Percentiles rank a stretch among this genome's conserved stretches.
These are phyloP conservation scores for Halcyon leucocephala DNA, from an alignment of 2,797 vertebrate genomes.

Conservation along the genomic window DNA sequence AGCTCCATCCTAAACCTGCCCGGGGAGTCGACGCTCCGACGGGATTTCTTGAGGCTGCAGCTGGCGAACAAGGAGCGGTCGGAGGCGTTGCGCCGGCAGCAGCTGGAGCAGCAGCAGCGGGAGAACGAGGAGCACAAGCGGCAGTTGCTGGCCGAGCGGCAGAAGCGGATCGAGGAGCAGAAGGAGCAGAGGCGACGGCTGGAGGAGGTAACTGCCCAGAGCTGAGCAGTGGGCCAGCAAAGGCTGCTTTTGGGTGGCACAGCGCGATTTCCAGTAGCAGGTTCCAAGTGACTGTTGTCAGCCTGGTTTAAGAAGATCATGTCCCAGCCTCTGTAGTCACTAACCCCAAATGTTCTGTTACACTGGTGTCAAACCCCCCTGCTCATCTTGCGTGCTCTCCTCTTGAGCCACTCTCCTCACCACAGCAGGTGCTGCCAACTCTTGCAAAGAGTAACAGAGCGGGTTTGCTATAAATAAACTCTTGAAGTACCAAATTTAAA, in stretches of 20 bases:
- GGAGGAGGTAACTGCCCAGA: slow-evolving; percentile 87
- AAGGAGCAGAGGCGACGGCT: slow-evolving; percentile 94
- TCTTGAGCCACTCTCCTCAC: neutral
- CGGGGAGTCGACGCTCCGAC: slow-evolving; percentile 92
- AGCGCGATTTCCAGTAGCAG: neutral
- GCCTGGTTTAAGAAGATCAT: neutral
- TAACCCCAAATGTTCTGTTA: neutral
- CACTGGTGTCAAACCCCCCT: neutral
- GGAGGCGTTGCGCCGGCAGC: slow-evolving; percentile 92
- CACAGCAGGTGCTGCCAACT: neutral
- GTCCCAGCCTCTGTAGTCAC: neutral
- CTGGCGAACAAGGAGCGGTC: slow-evolving; percentile 98
- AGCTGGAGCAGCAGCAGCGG: slow-evolving; percentile 96
- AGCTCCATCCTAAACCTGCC: slow-evolving; percentile 98
- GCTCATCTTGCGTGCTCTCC: too few relatives aligned
- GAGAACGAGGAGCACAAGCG: slow-evolving; percentile 97
- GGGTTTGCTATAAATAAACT: neutral
- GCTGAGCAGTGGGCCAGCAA: rapidly evolving
- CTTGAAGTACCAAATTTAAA: neutral
- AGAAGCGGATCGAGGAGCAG: slow-evolving; percentile 98
- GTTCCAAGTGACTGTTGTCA: neutral
- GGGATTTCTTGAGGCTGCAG: slow-evolving; percentile 97
- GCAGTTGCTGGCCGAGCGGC: slow-evolving; percentile 94
- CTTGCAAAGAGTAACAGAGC: neutral
- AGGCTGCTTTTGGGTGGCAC: neutral